Evolutionary conservation across 2,113 vertebrate genomes (phyloP), one percentile per base, ranked within the genome.

Genomic region (Odocoileus virginianus): DNA sequence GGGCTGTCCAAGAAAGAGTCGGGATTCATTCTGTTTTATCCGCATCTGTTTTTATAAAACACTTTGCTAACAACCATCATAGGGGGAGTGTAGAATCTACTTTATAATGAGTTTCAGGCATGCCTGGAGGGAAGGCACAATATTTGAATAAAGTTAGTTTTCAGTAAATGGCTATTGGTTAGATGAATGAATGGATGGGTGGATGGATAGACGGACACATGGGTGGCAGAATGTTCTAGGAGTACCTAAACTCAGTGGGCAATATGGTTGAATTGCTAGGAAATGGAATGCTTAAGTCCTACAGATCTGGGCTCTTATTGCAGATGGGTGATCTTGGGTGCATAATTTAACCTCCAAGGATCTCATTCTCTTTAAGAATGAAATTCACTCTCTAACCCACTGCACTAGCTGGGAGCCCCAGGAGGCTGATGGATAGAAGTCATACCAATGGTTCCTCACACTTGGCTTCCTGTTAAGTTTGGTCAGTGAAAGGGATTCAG

Each of bases 361-460:
- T 33, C 57, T 86, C 36, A 12, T 57, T 61, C 52, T 76, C 55
- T 55, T 67, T 55, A 55, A 60, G 12, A 47, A 8, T 64, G 30
- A 86, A 36, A 50, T 43, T 36, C 16, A 7, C 4, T 25, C 17
- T 71, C 13, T 61, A 9, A 13, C 40, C 33, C 30, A 30, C 11
- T n/a, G 0, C 7, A 2, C 36, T 57, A 12, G 8, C 71, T n/a
- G 52, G 47, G 79, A 74, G n/a, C 10, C 50, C n/a, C 30, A 30
- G 52, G 27, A 90, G 30, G 40, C 47, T 88, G 89, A n/a, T 12
- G 19, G 40, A 2, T 6, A 55, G 5, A 28, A 78, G 40, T 40
- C 23, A 0, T 1, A 71, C 4, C 40, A 10, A 10, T 1, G 40
- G 47, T 12, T 87, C 10, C 15, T 30, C 30, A 7, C 28, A 5